These are phyloP conservation scores for Hydropsyche tenuis DNA, from an alignment of 1,140 invertebrate genomes.

Conservation along the genomic window DNA sequence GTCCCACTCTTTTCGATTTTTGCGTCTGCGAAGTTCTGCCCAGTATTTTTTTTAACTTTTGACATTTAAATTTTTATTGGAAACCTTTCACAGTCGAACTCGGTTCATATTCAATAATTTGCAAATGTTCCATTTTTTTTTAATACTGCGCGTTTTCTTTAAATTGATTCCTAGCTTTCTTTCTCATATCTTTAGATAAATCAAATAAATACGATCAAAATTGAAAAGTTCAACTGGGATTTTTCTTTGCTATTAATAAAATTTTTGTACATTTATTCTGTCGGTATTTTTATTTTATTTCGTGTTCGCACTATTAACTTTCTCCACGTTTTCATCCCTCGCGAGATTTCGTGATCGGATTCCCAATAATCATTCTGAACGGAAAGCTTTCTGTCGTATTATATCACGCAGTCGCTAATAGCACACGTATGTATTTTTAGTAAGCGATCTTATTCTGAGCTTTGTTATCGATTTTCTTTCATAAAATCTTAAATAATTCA, in stretches of 20 bases:
- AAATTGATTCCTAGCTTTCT: background rate
- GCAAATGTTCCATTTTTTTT: background rate
- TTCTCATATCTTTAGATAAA: background rate
- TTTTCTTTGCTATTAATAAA: too few species aligned
- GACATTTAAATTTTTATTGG: conserved; percentile 10
- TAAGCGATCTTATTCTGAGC: background rate
- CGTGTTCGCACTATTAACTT: conserved; percentile 33
- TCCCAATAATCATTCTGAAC: conserved; percentile 23
- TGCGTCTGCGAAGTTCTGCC: background rate
- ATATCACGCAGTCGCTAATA: too few species aligned
- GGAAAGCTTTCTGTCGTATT: conserved; percentile 10
- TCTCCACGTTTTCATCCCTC: conserved; percentile 27
- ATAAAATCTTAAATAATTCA: background rate
- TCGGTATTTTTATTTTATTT: conserved; percentile 15
- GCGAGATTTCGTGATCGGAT: conserved; percentile 32
- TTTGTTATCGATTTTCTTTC: background rate
- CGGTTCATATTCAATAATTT: background rate
- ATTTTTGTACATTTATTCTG: conserved; percentile 11
- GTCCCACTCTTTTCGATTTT: background rate
- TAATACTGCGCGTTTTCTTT: background rate
- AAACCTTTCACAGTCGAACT: background rate
- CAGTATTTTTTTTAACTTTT: background rate
- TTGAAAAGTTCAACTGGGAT: too few species aligned
- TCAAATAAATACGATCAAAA: too few species aligned
- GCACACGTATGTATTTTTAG: background rate